Evolutionary conservation across 1,140 invertebrate genomes (phyloP), one percentile per base, ranked within the genome.

Genomic region (Neodiprion pinetum): DNA sequence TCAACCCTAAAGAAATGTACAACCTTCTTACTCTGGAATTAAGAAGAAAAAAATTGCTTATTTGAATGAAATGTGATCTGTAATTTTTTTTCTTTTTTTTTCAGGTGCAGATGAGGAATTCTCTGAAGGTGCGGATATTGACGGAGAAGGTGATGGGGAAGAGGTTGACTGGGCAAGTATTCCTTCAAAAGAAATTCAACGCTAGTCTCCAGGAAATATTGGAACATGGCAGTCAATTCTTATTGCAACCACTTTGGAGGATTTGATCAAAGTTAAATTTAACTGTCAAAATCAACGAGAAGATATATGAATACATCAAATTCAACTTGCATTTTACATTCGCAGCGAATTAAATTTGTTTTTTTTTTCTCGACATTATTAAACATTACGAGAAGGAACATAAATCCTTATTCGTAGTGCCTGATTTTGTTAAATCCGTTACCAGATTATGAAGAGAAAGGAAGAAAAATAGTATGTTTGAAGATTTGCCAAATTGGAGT

Each of bases 61-160:
- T 79, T 72, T 48, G 67, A 17, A 71, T 40, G 70, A 48, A 71
- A 53, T 53, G 50, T 61, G 53, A 61, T 4, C 53, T 14, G 28
- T 40, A 40, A 14, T 70, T 28, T 14, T 61, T 61, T 71, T 71
- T 40, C 28, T 61, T 9, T 71, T 71, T 49, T 17, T 23, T 17
- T 8, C 48, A 85, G 84, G 82, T 67, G 40, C 72, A 9, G 77
- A 80, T 40, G 78, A 82, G 23, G 78, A 85, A 70, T 48, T 84
- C 14, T 81, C 79, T 48, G 76, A 83, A 70, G 73, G 74, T 14
- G 73, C 48, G 21, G 75, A 76, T 70, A 73, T 77, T n/a, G 79
- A 83, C 12, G 73, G 72, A 66, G 80, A 82, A 12, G 74, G 70
- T 40, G 77, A 80, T 11, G 70, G 72, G 17, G 74, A 76, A 8